Evolutionary conservation across 37 sponge, comb jelly and placozoan genomes (phyloP), one percentile per base, ranked within the genome.

Genomic region (Spongia lamella): DNA sequence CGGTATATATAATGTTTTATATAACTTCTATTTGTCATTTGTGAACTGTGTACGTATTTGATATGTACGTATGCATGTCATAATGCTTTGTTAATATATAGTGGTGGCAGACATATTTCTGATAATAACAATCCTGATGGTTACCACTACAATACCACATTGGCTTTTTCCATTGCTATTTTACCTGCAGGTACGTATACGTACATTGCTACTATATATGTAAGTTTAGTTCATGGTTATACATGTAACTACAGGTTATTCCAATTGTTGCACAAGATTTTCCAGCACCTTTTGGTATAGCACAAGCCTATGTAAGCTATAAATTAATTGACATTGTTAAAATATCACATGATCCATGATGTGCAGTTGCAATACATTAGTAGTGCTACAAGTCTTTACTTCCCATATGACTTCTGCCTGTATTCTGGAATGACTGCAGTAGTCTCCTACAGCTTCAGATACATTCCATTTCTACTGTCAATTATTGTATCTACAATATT

Each of bases 371-470:
- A 81, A 66, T 90, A 72, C 57, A 14, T 81, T 17, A 55, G 77
- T 58, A 90, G 86, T 81, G 77, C 30, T 19, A 13, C 63, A 31
- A 58, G 85, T 19, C 74, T 89, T 63, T 89, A 84, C 58, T 80
- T 89, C 53, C 67, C 72, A 0, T 89, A 89, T 38, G 90, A 89
- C 73, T 84, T 89, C 72, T 89, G 90, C 56, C 61, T 89, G 53
- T 79, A 79, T 65, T 56, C 66, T 43, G 63, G 50, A 43, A 75
- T 75, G 68, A 71, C 55, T 51, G 55, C 86, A 16, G 38, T 81
- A 7, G 83, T 80, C 17, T 58, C 86, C 20, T 90, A 80, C 79
- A 70, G 70, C 39, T 17, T 81, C 15, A 31, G 78, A 47, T 85
- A 61, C 37, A 38, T 85, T 3, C 90, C 90, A 0, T 50, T 85